phyloP scores from a whole-genome alignment of 2,888 invertebrate species.

The Auanema sp. region DNA sequence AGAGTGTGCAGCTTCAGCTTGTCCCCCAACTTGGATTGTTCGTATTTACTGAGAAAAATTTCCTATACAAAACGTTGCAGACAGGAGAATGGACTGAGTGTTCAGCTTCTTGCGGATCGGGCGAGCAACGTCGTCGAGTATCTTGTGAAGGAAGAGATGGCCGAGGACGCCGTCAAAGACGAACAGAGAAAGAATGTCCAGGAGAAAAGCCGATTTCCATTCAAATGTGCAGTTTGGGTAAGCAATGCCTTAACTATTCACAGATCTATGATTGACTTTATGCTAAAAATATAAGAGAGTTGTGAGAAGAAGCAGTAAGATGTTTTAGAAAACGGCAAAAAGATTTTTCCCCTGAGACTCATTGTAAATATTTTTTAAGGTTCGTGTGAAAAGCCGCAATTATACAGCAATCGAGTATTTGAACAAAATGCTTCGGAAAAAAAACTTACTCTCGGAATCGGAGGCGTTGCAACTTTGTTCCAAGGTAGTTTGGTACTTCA shows the following conservation, averaged over 20 bases:
- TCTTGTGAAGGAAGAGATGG: constrained; percentile 88
- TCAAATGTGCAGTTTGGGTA: constrained; percentile 77
- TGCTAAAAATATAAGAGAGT: neutral
- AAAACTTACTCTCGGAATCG: constrained; percentile 75
- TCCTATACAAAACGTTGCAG: constrained; percentile 18
- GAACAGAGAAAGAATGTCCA: constrained; percentile 74
- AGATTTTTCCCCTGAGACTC: neutral
- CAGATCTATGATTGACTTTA: neutral
- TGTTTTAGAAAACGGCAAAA: neutral
- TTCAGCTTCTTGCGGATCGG: constrained; percentile 88
- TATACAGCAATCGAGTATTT: constrained; percentile 68
- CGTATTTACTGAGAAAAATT: constrained; percentile 12
- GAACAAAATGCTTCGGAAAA: constrained; percentile 79
- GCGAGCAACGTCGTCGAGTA: constrained; percentile 80
- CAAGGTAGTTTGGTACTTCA: constrained; percentile 75
- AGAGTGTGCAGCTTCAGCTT: constrained; percentile 88
- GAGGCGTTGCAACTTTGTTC: constrained; percentile 85
- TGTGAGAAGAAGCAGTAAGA: neutral
- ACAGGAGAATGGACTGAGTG: constrained; percentile 71
- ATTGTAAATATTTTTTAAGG: constrained; percentile 17
- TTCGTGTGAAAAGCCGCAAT: constrained; percentile 31
- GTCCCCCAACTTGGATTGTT: constrained; percentile 82
- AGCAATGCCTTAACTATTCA: neutral
- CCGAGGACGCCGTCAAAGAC: constrained; percentile 74
- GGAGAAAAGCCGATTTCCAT: constrained; percentile 74